Evolutionary conservation across 2,888 invertebrate species (phyloP).

Genomic region (Odiellus spinosus): DNA sequence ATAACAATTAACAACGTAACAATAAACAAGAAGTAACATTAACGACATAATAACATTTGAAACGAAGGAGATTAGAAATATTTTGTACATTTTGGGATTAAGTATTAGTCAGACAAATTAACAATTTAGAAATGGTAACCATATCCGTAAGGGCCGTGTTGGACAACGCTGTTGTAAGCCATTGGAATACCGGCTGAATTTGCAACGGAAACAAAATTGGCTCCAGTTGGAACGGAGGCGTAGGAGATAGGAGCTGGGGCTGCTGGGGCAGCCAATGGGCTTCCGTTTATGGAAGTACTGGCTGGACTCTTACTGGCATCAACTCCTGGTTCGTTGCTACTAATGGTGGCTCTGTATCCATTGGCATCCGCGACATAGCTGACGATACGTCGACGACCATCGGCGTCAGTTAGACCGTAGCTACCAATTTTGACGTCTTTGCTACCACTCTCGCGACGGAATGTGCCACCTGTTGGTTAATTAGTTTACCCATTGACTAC

Average conservation of each 20-base stretch:
- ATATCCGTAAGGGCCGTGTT: too few species aligned
- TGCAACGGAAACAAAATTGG: background rate
- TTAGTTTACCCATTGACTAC: too few species aligned
- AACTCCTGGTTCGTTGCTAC: constrained; percentile 14
- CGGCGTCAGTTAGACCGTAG: constrained; percentile 16
- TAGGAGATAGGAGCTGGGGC: constrained; percentile 1
- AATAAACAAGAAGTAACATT: too few species aligned
- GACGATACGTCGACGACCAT: constrained; percentile 16
- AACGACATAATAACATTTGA: too few species aligned
- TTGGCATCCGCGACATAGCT: constrained; percentile 17
- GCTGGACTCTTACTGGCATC: constrained; percentile 13
- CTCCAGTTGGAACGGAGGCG: background rate
- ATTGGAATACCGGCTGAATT: background rate
- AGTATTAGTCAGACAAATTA: too few species aligned
- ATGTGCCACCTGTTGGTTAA: background rate
- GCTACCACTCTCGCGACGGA: background rate
- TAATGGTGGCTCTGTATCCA: constrained; percentile 19
- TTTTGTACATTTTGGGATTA: too few species aligned
- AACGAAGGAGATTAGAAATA: too few species aligned
- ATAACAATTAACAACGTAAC: too few species aligned
- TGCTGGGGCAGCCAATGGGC: background rate
- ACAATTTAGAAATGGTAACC: too few species aligned
- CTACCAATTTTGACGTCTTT: constrained; percentile 12
- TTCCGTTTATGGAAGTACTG: constrained; percentile 6
- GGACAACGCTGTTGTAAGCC: background rate